phyloP scores from a whole-genome alignment of 2,113 vertebrate genomes.

The Ploceus nigricollis region DNA sequence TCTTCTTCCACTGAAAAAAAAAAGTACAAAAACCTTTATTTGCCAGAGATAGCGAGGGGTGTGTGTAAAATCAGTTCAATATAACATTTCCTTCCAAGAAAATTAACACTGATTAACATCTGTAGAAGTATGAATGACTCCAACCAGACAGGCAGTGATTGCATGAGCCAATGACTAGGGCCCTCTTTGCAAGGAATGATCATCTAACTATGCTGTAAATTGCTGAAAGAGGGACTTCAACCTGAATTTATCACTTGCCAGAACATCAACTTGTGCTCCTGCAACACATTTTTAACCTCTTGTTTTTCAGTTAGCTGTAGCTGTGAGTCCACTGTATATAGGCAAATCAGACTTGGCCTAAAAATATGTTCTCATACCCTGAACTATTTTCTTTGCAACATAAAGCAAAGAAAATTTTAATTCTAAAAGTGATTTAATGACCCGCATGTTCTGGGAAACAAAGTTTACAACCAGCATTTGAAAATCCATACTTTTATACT shows the following conservation, averaged over 20 bases:
- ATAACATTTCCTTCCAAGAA: neutral
- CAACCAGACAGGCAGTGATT: neutral
- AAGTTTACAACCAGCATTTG: neutral
- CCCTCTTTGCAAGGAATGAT: neutral
- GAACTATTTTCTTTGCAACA: neutral
- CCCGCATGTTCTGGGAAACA: neutral
- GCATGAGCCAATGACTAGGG: neutral
- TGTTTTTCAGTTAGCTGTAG: neutral
- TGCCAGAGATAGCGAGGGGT: neutral
- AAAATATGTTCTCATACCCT: neutral
- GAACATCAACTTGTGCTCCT: neutral
- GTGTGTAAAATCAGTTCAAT: neutral
- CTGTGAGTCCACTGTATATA: neutral
- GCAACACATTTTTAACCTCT: neutral
- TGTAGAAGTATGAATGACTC: neutral
- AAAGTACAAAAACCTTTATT: neutral
- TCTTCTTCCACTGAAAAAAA: neutral
- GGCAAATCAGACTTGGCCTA: neutral
- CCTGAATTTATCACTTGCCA: conserved; percentile 12
- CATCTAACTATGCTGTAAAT: neutral
- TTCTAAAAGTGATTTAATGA: neutral
- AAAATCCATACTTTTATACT: neutral
- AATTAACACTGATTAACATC: neutral
- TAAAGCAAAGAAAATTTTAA: neutral
- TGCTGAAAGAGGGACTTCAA: neutral